Percentiles rank a stretch among this genome's conserved stretches.
Conservation (phyloP, 2,888 invertebrate genomes). For the Leucania comma region DNA sequence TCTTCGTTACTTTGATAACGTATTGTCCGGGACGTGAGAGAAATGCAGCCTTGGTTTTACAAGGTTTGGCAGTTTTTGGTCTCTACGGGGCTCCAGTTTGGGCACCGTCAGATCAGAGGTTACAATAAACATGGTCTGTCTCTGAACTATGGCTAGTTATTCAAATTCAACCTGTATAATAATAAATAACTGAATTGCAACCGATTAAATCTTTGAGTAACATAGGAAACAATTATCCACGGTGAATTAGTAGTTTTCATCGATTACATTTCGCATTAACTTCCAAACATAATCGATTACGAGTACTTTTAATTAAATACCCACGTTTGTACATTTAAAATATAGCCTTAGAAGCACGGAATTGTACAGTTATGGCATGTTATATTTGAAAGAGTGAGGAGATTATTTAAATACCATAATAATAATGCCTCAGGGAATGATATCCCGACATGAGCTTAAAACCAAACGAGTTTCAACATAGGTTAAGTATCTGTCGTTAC, state of each 20-base stretch:
- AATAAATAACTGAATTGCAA: not conserved
- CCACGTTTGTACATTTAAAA: not conserved
- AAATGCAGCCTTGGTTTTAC: slow-evolving; percentile 39
- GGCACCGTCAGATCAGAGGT: not conserved
- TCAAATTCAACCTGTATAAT: not conserved
- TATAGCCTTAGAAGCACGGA: slow-evolving; percentile 1
- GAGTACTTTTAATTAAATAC: slow-evolving; percentile 11
- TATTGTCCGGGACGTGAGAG: slow-evolving; percentile 54
- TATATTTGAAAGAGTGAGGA: slow-evolving; percentile 28
- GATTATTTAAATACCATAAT: slow-evolving; percentile 35
- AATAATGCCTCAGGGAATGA: slow-evolving; percentile 16
- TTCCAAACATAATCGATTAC: slow-evolving; percentile 37
- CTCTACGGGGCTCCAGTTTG: too few relatives aligned
- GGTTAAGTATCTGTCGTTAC: slow-evolving; percentile 54
- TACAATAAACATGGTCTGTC: not conserved
- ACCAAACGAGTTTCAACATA: slow-evolving; percentile 45
- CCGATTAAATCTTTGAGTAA: not conserved
- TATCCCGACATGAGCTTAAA: slow-evolving; percentile 33
- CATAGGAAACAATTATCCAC: slow-evolving; percentile 9
- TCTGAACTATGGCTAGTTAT: not conserved
- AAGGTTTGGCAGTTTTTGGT: slow-evolving; percentile 3
- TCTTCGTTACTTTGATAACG: slow-evolving; percentile 63
- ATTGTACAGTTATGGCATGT: slow-evolving; percentile 7
- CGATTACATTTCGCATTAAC: slow-evolving; percentile 4
- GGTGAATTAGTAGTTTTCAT: slow-evolving; percentile 22